phyloP scores from a whole-genome alignment of 2,888 invertebrate species.

The Oxystoma pomonae region DNA sequence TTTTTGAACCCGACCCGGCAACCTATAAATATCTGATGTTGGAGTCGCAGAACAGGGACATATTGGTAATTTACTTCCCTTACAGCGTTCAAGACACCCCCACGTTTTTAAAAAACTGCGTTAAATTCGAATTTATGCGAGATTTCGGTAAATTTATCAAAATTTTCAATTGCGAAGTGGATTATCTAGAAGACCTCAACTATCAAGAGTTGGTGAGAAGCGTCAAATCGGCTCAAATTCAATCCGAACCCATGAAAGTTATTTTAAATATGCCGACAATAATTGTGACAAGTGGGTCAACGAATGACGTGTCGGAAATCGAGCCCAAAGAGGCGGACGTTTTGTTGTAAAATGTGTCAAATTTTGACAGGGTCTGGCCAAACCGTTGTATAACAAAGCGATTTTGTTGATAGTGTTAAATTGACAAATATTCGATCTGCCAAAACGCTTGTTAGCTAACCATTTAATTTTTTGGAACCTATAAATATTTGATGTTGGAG shows the following conservation, averaged over 20 bases:
- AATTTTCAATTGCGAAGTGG: slow-evolving; percentile 25
- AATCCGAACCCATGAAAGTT: slow-evolving; percentile 26
- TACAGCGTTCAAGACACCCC: slow-evolving; percentile 30
- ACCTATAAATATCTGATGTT: slow-evolving; percentile 26
- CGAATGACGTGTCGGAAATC: slow-evolving; percentile 22
- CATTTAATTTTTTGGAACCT: too few species aligned
- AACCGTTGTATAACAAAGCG: too few species aligned
- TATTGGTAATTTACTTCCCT: slow-evolving; percentile 26
- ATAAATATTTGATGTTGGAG: slow-evolving; percentile 27
- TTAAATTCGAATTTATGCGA: slow-evolving; percentile 28
- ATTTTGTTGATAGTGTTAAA: too few species aligned
- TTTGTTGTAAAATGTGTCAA: background rate
- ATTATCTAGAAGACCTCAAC: slow-evolving; percentile 14
- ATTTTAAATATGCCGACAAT: slow-evolving; percentile 28
- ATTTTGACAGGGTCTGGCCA: too few species aligned
- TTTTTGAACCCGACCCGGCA: slow-evolving; percentile 24
- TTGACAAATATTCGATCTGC: too few species aligned
- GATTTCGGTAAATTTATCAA: slow-evolving; percentile 30
- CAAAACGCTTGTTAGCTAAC: too few species aligned
- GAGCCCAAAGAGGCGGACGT: slow-evolving; percentile 29
- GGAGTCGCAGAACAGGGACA: slow-evolving; percentile 23
- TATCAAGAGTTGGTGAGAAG: slow-evolving; percentile 26
- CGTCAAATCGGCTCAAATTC: slow-evolving; percentile 25
- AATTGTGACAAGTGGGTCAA: slow-evolving; percentile 28
- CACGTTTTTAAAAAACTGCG: slow-evolving; percentile 22